Percentiles rank a stretch among this genome's conserved stretches.
phyloP scores from a whole-genome alignment of 2,113 vertebrate species.

The Rhinolophus ferrumequinum region DNA sequence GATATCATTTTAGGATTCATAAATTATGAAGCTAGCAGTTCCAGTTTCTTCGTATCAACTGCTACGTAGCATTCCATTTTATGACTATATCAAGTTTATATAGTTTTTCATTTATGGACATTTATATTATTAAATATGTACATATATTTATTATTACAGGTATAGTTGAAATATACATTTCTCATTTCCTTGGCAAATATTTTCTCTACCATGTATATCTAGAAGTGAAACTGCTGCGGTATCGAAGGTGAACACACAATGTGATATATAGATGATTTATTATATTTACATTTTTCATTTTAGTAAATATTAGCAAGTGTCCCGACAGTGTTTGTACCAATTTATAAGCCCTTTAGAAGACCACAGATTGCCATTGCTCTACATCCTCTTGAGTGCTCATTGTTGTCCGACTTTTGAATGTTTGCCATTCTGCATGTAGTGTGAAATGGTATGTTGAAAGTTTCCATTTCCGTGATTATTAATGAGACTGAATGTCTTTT shows the following conservation, averaged over 20 bases:
- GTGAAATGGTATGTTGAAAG: background rate
- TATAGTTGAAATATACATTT: background rate
- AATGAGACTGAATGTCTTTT: background rate
- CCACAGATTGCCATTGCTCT: background rate
- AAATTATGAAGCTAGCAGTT: background rate
- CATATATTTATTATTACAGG: background rate
- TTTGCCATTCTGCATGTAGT: background rate
- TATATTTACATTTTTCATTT: background rate
- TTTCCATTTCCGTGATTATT: background rate
- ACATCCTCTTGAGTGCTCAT: background rate
- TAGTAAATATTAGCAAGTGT: background rate
- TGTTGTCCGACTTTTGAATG: background rate
- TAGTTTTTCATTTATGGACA: background rate
- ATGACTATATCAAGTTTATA: background rate
- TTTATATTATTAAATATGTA: background rate
- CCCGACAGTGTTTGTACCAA: background rate
- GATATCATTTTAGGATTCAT: constrained; percentile 2
- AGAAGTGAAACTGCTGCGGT: background rate
- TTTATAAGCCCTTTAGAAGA: background rate
- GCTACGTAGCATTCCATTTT: background rate
- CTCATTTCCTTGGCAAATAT: constrained; percentile 21
- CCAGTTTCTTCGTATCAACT: background rate
- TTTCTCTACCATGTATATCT: background rate
- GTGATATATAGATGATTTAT: no score
- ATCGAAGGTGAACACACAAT: no score